Evolutionary conservation across 2,797 vertebrate species (phyloP).

Genomic region (Takifugu rubripes): DNA sequence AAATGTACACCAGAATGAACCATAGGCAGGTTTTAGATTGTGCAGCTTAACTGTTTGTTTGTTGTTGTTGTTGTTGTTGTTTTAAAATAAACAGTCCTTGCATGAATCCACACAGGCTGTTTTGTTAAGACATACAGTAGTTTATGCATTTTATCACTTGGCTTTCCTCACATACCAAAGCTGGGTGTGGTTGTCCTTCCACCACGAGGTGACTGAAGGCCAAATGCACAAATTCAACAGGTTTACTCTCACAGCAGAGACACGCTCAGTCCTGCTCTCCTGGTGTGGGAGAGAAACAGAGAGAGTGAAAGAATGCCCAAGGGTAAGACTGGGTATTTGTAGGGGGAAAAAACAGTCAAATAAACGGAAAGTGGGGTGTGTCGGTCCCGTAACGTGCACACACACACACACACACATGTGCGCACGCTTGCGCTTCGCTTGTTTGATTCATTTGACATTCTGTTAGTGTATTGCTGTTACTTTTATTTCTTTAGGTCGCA

Average conservation of each 20-base stretch:
- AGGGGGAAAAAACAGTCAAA: too few relatives aligned
- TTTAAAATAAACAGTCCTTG: background rate
- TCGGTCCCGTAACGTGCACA: background rate
- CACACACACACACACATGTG: background rate
- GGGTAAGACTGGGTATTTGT: too few relatives aligned
- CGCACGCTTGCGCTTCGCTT: background rate
- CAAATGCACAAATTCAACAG: conserved; percentile 61
- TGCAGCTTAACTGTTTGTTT: background rate
- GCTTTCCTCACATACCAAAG: conserved; percentile 47
- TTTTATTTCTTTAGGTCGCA: too few relatives aligned
- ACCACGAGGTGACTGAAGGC: conserved; percentile 52
- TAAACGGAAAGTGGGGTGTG: too few relatives aligned
- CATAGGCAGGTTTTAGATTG: conserved; percentile 4
- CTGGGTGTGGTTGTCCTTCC: conserved; percentile 68
- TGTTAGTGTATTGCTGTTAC: conserved; percentile 2
- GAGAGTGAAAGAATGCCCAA: too few relatives aligned
- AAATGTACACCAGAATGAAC: conserved; percentile 18
- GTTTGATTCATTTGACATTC: background rate
- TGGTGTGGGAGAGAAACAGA: conserved; percentile 35
- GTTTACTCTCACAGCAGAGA: conserved; percentile 59
- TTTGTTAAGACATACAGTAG: conserved; percentile 8
- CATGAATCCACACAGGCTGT: conserved; percentile 5
- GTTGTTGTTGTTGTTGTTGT: background rate
- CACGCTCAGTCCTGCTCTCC: conserved; percentile 60
- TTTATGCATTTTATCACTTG: conserved; percentile 22